Evolutionary conservation across 1,140 invertebrate species (phyloP), one percentile per base, ranked within the genome.

Genomic region (Trinorchestia longiramus): DNA sequence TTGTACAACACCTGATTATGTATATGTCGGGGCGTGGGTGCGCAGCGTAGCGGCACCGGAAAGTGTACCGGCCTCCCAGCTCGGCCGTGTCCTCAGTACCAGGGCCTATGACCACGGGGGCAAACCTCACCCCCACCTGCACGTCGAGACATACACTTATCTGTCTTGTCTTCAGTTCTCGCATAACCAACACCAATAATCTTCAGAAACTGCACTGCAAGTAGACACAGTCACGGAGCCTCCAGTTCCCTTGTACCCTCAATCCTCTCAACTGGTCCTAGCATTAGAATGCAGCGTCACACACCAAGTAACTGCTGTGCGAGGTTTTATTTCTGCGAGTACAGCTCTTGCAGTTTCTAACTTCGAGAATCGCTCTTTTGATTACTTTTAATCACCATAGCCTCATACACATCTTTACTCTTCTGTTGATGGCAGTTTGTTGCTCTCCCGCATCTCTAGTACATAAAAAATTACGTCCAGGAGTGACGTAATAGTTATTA

Each of bases 111-210:
- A 94, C 92, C 17, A 94, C 17, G 15, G 92, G 92, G 17, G 43
- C 41, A 45, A 94, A 94, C 92, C 92, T 42, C 43, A 94, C 92
- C 8, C 92, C 92, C 6, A 94, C 92, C 92, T 94, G 92, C 3
- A 42, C 19, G 28, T 19, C 3, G 1, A 77, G 1, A 77, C 1
- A 36, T 36, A 36, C 62, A 15, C 62, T 77, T 36, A 11, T 15
- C 28, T 36, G 11, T 77, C 47, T 8, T 6, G 47, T 53, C 47
- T 8, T 53, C 1, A 3, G 15, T 77, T 28, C 36, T 77, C 28
- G 28, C 3, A 77, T 77, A 23, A 77, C 36, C 3, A 19, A 77
- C 3, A 23, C 28, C 62, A 77, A 77, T 3, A 77, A 77, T 77
- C 62, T 77, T 77, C 62, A 77, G 6, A 23, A 77, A 77, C 62